Evolutionary conservation across 2,113 vertebrate genomes (phyloP).

Genomic region (Heteronetta atricapilla): DNA sequence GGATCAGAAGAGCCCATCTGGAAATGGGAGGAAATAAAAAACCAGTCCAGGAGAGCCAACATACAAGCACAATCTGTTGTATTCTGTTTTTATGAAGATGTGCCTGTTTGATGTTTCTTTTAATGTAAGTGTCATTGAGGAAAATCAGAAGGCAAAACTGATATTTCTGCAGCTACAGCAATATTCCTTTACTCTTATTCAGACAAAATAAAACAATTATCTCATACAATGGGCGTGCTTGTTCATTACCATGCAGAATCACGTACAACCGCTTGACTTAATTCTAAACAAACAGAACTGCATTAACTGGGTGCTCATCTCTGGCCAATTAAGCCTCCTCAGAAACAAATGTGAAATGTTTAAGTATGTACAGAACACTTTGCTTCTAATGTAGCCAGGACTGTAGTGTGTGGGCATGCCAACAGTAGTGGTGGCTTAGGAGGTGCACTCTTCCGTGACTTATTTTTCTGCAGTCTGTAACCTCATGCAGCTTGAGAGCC

Average conservation of each 20-base stretch:
- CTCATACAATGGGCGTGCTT: rapidly evolving
- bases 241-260: not conserved
- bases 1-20: not conserved
- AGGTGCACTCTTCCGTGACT: not conserved
- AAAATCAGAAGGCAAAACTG: not conserved
- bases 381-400: not conserved
- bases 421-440: not conserved
- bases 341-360: not conserved
- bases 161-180: not conserved
- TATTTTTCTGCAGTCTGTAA: not conserved
- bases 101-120: not conserved
- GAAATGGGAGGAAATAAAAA: conserved; percentile 6
- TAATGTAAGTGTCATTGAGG: not conserved
- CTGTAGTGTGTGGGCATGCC: not conserved
- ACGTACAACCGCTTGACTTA: not conserved
- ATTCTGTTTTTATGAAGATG: not conserved
- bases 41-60: not conserved
- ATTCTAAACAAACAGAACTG: not conserved
- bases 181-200: not conserved
- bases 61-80: not conserved
- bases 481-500: not conserved
- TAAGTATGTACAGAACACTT: not conserved
- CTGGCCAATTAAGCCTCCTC: not conserved
- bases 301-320: not conserved
- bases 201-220: not conserved